Percentiles rank a stretch among this genome's conserved stretches.
Conservation (phyloP, 2,113 vertebrate genomes). For the Ailurus styani region DNA sequence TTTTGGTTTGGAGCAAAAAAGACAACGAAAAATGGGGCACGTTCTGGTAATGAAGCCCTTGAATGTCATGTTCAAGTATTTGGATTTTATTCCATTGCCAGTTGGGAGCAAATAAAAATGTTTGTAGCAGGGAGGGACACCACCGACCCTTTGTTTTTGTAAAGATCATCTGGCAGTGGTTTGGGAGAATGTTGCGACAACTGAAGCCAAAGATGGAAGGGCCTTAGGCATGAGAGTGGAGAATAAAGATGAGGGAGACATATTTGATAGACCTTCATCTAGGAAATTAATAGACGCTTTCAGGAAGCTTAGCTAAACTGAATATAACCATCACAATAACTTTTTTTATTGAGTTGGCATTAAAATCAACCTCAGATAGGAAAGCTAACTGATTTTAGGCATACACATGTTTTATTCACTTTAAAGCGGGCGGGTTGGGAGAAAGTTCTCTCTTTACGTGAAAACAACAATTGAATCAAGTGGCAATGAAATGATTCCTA, state of each 20-base stretch:
- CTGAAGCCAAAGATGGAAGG: background rate
- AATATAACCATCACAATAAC: background rate
- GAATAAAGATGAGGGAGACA: background rate
- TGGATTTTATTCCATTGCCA: constrained; percentile 15
- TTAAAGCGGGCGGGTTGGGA: constrained; percentile 3
- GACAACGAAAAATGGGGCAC: background rate
- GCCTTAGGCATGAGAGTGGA: background rate
- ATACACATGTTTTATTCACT: background rate
- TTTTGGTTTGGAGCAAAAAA: background rate
- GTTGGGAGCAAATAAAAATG: constrained; percentile 39
- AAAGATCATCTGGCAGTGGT: constrained; percentile 29
- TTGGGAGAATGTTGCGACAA: background rate
- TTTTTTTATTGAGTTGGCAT: constrained; percentile 9
- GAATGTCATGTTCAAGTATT: background rate
- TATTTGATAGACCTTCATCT: background rate
- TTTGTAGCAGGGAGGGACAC: constrained; percentile 1
- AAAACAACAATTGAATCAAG: background rate
- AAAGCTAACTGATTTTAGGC: background rate
- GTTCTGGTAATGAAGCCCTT: constrained; percentile 8
- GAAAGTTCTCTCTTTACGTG: background rate
- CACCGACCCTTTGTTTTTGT: constrained; percentile 44
- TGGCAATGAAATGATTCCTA: background rate
- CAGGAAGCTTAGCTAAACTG: background rate
- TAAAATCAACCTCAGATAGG: background rate
- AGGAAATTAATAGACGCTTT: background rate